Evolutionary conservation across 2,797 vertebrate species (phyloP), one percentile per base, ranked within the genome.

Genomic region (Chiroxiphia lanceolata): DNA sequence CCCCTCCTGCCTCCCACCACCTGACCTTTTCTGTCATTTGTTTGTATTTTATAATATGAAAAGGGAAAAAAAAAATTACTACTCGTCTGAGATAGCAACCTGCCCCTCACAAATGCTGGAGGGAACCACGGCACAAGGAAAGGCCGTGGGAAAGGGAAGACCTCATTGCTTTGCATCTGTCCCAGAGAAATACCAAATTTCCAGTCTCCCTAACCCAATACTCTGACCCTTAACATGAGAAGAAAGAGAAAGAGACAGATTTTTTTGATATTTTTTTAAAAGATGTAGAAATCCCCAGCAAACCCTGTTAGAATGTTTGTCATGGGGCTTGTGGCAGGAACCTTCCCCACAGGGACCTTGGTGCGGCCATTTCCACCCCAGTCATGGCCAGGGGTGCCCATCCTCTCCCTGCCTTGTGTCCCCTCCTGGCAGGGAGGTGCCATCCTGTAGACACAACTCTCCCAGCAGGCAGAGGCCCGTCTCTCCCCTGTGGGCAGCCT

Each of bases 31-130:
- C 97, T 95, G 95, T 97, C 97, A 97, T 97, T 97, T 96, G 83
- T 98, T 97, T 98, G 97, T 98, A 98, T 98, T 98, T 99, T 98
- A 98, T 98, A 97, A 98, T 94, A 97, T 91, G 97, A 88, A 92
- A 95, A 96, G 61, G 81, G 75, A 26, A 88, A 93, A 95, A 87
- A 87, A 91, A 80, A 87, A 78, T 48, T 92, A 83, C 88, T 89
- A 71, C 75, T 96, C 15, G 3, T 87, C 90, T 91, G 95, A 95
- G 94, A 83, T 97, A 93, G 92, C 94, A 87, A 93, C 77, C 69
- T 90, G 75, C 44, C 94, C 92, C 92, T 95, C 81, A 74, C 7
- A 3, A 90, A 74, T 78, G 61, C 80, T 81, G 60, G 94, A 92
- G 96, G 95, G 96, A 96, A 91, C 84, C 84, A 69, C 2, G 29